Evolutionary conservation across 1,140 invertebrate species (phyloP).

Genomic region (Lineus longissimus): DNA sequence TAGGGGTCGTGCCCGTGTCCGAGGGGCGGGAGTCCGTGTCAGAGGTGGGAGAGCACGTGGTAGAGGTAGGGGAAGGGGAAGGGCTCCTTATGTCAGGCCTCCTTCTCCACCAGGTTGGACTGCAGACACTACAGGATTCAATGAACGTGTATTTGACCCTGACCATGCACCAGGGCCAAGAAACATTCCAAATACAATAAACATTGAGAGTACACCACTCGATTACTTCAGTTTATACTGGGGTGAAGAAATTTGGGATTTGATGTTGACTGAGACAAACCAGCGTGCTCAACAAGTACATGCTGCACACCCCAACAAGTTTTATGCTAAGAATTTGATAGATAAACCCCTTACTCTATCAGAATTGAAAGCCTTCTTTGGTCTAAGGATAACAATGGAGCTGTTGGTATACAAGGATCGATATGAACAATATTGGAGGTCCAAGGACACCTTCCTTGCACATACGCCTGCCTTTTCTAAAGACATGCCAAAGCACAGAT

Average conservation of each 20-base stretch:
- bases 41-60: no score
- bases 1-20: no score
- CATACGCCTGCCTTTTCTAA: neutral
- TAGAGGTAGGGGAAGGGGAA: no score
- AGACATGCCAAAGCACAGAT: neutral
- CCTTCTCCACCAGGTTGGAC: no score
- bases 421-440: neutral
- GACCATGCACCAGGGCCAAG: neutral
- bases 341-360: no score
- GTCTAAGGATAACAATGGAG: neutral
- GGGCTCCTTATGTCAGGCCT: no score
- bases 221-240: neutral
- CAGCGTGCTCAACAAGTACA: neutral
- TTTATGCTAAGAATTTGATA: no score
- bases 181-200: neutral
- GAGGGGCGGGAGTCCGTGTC: no score
- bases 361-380: neutral
- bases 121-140: neutral
- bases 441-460: neutral
- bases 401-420: neutral
- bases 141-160: neutral
- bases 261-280: neutral
- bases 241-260: neutral
- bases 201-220: neutral
- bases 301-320: neutral